These are phyloP conservation scores for Alfaro cultratus DNA, from an alignment of 2,797 vertebrate genomes.

Conservation along the genomic window DNA sequence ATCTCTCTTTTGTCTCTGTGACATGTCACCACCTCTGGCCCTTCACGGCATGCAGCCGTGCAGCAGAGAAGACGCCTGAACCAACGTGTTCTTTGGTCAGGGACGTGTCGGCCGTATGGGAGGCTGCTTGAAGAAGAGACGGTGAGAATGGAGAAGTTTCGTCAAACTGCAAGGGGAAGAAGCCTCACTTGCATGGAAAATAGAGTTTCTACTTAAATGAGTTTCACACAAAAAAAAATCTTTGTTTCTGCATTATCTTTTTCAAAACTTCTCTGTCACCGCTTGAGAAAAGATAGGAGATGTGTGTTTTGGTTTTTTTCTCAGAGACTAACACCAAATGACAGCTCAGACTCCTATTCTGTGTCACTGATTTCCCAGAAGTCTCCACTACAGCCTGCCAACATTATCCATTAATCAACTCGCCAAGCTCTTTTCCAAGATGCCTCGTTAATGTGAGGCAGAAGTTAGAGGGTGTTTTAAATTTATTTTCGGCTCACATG, in stretches of 20 bases:
- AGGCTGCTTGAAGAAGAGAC: background rate
- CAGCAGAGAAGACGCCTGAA: constrained; percentile 4
- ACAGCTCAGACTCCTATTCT: constrained; percentile 50
- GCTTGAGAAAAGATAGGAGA: background rate
- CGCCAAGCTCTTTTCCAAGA: constrained; percentile 52
- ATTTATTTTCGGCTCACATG: constrained; percentile 19
- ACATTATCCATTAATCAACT: constrained; percentile 70
- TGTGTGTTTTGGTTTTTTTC: background rate
- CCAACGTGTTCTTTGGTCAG: constrained; percentile 22
- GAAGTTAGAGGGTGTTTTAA: constrained; percentile 38
- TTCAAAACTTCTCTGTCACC: background rate
- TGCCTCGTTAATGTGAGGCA: constrained; percentile 52
- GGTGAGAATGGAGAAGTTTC: constrained; percentile 16
- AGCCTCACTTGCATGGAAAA: background rate
- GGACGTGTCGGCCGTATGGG: constrained; percentile 15
- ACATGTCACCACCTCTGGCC: constrained; percentile 56
- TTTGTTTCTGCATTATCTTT: background rate
- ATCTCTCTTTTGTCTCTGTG: constrained; percentile 46
- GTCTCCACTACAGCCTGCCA: constrained; percentile 51
- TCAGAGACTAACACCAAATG: constrained; percentile 26
- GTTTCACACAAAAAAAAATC: background rate
- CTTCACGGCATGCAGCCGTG: constrained; percentile 11
- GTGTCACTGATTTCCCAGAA: constrained; percentile 69
- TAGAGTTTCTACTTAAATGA: background rate
- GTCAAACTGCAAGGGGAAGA: background rate